Conservation (phyloP, 92 coral and sea anemone species). For the Virgularia gustaviana region DNA sequence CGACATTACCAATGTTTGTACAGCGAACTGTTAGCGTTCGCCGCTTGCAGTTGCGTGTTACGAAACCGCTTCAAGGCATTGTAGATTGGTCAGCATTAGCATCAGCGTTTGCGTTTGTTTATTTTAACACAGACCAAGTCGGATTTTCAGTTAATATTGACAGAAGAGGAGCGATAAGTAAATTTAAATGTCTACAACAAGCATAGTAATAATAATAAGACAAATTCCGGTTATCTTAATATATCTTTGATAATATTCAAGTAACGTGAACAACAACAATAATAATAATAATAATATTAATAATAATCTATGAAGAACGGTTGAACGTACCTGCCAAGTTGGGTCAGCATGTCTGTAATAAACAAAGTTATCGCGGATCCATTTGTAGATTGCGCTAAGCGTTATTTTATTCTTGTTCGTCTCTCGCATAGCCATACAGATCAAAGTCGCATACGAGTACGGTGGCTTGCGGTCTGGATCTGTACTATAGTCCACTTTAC, state of each 20-base stretch:
- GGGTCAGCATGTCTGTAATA: conserved; percentile 92
- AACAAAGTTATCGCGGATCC: conserved; percentile 95
- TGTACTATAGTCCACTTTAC: conserved; percentile 70
- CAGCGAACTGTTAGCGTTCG: too few relatives aligned
- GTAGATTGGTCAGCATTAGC: not conserved
- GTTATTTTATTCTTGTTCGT: conserved; percentile 95
- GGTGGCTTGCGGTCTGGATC: conserved; percentile 94
- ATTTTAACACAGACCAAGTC: not conserved
- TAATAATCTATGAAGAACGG: not conserved
- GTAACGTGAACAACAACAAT: not conserved
- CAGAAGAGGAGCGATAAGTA: conserved; percentile 23
- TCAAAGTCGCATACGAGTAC: conserved; percentile 90
- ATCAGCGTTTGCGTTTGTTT: conserved; percentile 12
- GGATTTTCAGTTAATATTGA: conserved; percentile 31
- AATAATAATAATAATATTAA: too few relatives aligned
- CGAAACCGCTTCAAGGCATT: too few relatives aligned
- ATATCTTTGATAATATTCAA: not conserved
- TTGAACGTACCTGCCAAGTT: conserved; percentile 81
- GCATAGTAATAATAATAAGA: not conserved
- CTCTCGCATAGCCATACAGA: conserved; percentile 99
- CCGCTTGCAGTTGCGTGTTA: too few relatives aligned
- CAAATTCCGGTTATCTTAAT: not conserved
- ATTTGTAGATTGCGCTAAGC: conserved; percentile 89
- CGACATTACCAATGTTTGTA: too few relatives aligned
- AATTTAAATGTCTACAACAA: conserved; percentile 27